Evolutionary conservation across 2,888 invertebrate species (phyloP).

Genomic region (Sesamia inferens): DNA sequence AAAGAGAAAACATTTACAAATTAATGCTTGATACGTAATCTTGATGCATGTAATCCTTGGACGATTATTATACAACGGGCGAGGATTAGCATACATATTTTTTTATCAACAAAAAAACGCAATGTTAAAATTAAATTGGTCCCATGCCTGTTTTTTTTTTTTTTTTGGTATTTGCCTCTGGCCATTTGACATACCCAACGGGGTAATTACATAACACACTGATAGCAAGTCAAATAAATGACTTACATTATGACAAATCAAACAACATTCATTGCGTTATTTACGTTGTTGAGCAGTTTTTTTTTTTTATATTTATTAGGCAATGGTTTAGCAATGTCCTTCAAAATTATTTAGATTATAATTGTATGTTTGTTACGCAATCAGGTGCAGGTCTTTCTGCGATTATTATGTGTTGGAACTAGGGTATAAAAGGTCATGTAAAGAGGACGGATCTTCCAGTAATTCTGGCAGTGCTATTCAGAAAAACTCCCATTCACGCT

Average conservation of each 20-base stretch:
- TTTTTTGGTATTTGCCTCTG: neutral
- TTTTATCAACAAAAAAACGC: neutral
- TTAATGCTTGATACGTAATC: slow-evolving; percentile 6
- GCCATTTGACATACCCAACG: neutral
- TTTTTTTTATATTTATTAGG: neutral
- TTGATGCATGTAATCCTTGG: slow-evolving; percentile 4
- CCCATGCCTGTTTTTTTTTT: neutral
- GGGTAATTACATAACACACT: neutral
- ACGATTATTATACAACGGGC: neutral
- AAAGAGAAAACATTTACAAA: slow-evolving; percentile 14
- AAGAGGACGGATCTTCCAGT: neutral
- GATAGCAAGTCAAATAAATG: neutral
- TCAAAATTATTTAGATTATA: neutral
- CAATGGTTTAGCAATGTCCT: neutral
- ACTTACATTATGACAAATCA: neutral
- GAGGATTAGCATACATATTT: neutral
- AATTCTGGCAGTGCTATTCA: neutral
- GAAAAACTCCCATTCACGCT: neutral
- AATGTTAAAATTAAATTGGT: neutral
- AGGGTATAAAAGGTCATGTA: neutral
- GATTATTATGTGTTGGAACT: neutral
- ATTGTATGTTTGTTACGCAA: neutral
- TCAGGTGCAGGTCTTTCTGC: neutral
- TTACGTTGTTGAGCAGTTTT: neutral
- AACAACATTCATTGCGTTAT: neutral